phyloP scores from a whole-genome alignment of 2,113 vertebrate species.

The Nannospalax galili region DNA sequence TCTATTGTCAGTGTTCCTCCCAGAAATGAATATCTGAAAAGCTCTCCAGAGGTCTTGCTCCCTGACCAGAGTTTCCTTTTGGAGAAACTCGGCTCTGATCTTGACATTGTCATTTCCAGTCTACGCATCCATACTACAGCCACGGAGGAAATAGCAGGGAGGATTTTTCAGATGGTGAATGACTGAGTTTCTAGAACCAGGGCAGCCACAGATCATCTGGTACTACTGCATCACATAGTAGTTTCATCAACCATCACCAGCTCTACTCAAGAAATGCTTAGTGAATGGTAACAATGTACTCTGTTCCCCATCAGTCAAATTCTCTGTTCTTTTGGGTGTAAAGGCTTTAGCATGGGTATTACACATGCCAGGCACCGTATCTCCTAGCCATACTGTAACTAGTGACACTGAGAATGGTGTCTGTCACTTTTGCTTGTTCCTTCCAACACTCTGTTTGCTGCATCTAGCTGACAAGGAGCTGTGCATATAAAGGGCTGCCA shows the following conservation, averaged over 20 bases:
- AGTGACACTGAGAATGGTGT: not conserved
- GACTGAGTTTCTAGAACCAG: not conserved
- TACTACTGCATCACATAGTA: rapidly evolving
- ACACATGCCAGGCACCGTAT: not conserved
- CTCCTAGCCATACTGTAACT: not conserved
- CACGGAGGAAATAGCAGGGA: not conserved
- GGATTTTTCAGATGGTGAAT: not conserved
- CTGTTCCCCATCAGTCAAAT: not conserved
- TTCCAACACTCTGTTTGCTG: not conserved
- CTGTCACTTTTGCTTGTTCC: not conserved
- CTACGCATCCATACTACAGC: not conserved
- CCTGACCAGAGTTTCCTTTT: not conserved
- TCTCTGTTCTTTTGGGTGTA: not conserved
- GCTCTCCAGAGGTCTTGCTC: not conserved
- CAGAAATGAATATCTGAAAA: not conserved
- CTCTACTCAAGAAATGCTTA: not conserved
- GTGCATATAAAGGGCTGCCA: not conserved
- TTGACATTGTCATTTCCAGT: not conserved
- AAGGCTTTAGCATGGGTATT: not conserved
- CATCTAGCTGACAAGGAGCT: not conserved
- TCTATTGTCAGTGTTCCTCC: not conserved
- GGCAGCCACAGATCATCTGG: not conserved
- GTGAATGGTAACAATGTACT: too few relatives aligned
- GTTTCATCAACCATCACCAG: not conserved
- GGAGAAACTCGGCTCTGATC: not conserved